Conservation (phyloP, 2,888 invertebrate genomes). For the Dioctria linearis region DNA sequence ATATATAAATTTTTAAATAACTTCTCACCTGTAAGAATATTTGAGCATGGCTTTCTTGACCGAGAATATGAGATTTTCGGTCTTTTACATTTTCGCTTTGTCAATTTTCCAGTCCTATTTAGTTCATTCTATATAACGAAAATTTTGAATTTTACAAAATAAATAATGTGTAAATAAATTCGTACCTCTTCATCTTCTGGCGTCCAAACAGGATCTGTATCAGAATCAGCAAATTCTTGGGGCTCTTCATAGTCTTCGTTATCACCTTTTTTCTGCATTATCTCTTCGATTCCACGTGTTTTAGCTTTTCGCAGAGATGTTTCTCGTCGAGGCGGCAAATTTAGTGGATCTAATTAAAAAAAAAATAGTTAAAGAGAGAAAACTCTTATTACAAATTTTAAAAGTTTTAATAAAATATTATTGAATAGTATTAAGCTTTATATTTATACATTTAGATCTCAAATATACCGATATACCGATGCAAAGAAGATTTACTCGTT, state of each 20-base stretch:
- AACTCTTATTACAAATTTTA: too few species aligned
- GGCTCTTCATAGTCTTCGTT: slow-evolving; percentile 75
- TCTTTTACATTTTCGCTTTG: slow-evolving; percentile 54
- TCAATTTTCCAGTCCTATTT: slow-evolving; percentile 50
- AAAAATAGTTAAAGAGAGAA: too few species aligned
- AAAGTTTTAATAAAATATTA: too few species aligned
- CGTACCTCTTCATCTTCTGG: slow-evolving; percentile 74
- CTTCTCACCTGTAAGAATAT: slow-evolving; percentile 62
- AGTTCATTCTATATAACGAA: slow-evolving; percentile 55
- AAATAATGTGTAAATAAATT: slow-evolving; percentile 16
- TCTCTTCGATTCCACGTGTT: slow-evolving; percentile 75
- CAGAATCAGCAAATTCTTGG: slow-evolving; percentile 76
- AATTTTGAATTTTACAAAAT: slow-evolving; percentile 2
- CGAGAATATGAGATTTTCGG: slow-evolving; percentile 53
- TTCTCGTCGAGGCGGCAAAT: slow-evolving; percentile 75
- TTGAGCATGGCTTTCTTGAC: slow-evolving; percentile 56
- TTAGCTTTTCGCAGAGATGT: slow-evolving; percentile 78
- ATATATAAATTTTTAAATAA: not conserved
- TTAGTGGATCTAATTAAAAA: slow-evolving; percentile 68
- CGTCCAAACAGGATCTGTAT: slow-evolving; percentile 85
- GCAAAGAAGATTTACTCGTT: too few species aligned
- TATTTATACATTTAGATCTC: too few species aligned
- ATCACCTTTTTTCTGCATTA: slow-evolving; percentile 70
- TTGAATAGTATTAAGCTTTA: too few species aligned
- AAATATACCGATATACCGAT: too few species aligned